A percentile compares a stretch with the other conserved stretches of the same genome.
Conservation (phyloP, 2,797 vertebrate species). For the Cyprinella venusta region DNA sequence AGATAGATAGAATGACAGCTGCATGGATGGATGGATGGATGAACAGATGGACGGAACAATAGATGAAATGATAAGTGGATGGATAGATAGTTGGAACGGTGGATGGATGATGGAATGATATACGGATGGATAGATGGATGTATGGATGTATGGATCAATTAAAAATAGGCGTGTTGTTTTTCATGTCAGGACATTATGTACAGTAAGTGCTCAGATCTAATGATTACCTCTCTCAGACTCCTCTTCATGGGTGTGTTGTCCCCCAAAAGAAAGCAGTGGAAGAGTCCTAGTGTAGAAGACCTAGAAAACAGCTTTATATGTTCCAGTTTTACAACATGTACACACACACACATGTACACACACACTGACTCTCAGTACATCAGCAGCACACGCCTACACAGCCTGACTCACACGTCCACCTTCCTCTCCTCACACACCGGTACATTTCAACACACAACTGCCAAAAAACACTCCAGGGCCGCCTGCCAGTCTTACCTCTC, state of each 20-base stretch:
- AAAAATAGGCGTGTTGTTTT: neutral
- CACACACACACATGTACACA: neutral
- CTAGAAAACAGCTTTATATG: neutral
- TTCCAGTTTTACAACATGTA: conserved; percentile 1
- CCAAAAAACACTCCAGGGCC: conserved; percentile 21
- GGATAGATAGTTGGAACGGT: too few species aligned
- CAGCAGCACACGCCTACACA: conserved; percentile 57
- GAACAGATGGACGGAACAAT: too few species aligned
- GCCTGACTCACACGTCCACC: conserved; percentile 67
- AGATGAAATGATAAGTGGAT: accelerated
- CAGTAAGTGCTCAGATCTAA: neutral
- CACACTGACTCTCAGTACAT: conserved; percentile 19
- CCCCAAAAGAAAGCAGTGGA: neutral
- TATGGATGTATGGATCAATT: too few species aligned
- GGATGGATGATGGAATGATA: too few species aligned
- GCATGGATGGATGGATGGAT: too few species aligned
- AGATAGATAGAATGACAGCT: too few species aligned
- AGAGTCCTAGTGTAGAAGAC: neutral
- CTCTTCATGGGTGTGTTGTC: neutral
- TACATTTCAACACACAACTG: conserved; percentile 45
- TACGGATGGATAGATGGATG: too few species aligned
- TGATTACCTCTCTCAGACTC: neutral
- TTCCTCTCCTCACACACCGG: conserved; percentile 53
- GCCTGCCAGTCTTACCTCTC: conserved; percentile 9
- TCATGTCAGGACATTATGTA: neutral